phyloP scores from a whole-genome alignment of 2,888 invertebrate species.

The Hypomecis atomaria region DNA sequence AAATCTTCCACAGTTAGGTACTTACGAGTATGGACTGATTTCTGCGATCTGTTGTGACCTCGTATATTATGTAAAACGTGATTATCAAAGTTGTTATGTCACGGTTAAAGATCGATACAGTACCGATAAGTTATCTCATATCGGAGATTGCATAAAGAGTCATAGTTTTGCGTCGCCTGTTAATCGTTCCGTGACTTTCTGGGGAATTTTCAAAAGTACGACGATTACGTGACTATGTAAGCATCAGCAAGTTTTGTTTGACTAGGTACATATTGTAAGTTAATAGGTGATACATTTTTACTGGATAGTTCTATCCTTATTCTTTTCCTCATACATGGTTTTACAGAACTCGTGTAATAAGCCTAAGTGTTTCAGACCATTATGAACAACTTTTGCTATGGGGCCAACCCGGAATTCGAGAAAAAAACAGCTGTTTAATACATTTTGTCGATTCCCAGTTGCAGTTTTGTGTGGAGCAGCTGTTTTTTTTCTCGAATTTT shows the following conservation, averaged over 20 bases:
- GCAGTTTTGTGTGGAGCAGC: no score
- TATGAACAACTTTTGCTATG: no score
- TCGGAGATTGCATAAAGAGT: conserved; percentile 20
- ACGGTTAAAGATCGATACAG: conserved; percentile 27
- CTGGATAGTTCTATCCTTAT: no score
- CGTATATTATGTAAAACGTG: conserved; percentile 30
- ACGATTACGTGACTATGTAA: conserved; percentile 4
- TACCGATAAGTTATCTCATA: conserved; percentile 18
- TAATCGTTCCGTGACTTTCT: conserved; percentile 13
- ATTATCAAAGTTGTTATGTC: conserved; percentile 30
- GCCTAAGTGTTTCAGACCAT: no score
- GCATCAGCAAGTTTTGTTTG: not conserved
- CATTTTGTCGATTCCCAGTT: no score
- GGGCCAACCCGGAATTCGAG: no score
- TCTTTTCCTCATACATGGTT: no score
- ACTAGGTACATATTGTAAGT: not conserved
- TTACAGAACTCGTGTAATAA: no score
- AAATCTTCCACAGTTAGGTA: no score
- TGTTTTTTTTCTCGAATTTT: no score
- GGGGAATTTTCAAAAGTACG: not conserved
- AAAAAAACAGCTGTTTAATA: no score
- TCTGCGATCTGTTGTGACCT: not conserved
- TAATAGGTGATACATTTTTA: not conserved
- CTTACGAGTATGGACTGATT: conserved; percentile 8
- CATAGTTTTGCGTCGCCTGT: conserved; percentile 10